phyloP scores from a whole-genome alignment of 1,140 invertebrate species.

The Sminthurinus signatus region DNA sequence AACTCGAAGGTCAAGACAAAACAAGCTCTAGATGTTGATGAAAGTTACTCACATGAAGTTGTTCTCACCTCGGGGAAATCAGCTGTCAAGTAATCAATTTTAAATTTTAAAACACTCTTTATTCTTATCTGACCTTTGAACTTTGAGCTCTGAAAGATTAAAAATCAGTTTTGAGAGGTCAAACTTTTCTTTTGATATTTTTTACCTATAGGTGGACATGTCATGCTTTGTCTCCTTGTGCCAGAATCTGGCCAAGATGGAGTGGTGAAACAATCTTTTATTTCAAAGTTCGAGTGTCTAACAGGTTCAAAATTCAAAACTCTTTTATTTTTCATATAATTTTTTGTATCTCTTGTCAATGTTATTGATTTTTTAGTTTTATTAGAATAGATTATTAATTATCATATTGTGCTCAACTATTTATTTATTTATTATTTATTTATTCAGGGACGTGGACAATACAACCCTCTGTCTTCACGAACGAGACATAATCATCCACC shows the following conservation, averaged over 20 bases:
- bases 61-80: slow-evolving; percentile 13
- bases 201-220: slow-evolving; percentile 29
- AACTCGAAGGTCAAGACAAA: not conserved
- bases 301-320: no score
- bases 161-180: no score
- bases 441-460: slow-evolving; percentile 19
- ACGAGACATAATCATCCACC: slow-evolving; percentile 21
- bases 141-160: no score
- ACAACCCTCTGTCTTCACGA: slow-evolving; percentile 27
- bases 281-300: slow-evolving; percentile 25
- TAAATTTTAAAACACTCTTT: no score
- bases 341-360: no score
- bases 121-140: no score
- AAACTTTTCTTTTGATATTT: no score
- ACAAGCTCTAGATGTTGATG: not conserved
- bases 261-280: slow-evolving; percentile 17
- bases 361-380: no score
- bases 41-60: not conserved
- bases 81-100: slow-evolving; percentile 9
- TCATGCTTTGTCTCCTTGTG: slow-evolving; percentile 25
- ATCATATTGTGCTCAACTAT: no score
- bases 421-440: not conserved
- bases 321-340: no score
- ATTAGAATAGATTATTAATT: no score
- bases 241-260: slow-evolving; percentile 16